A percentile compares a stretch with the other conserved stretches of the same genome.
Conservation (phyloP, 1,140 invertebrate species). For the Zelostemma sp. region DNA sequence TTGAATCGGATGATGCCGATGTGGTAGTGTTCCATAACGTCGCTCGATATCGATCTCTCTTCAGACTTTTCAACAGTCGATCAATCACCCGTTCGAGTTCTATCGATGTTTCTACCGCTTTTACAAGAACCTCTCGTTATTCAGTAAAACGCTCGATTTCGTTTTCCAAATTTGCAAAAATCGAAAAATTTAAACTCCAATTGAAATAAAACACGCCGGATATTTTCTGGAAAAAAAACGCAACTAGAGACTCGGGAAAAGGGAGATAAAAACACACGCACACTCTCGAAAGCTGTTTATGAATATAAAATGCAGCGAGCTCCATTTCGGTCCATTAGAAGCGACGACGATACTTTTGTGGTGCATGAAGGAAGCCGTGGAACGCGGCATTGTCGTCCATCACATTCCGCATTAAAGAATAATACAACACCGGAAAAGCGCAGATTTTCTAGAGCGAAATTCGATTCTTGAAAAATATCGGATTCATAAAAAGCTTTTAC, state of each 20-base stretch:
- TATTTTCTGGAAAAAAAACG: no score
- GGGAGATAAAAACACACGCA: conserved; percentile 21
- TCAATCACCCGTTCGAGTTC: neutral
- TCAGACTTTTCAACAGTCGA: neutral
- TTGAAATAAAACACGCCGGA: no score
- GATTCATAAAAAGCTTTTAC: no score
- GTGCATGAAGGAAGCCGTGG: conserved; percentile 3
- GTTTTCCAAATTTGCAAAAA: no score
- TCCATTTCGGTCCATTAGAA: conserved; percentile 39
- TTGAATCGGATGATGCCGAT: neutral
- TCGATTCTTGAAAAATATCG: conserved; percentile 11
- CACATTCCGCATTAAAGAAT: conserved; percentile 39
- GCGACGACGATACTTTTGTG: conserved; percentile 33
- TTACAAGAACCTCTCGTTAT: neutral
- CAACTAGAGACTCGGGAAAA: neutral
- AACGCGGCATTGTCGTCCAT: conserved; percentile 24
- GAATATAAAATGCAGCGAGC: conserved; percentile 31
- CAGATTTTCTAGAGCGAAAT: conserved; percentile 13
- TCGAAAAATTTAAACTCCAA: no score
- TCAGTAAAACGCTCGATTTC: neutral
- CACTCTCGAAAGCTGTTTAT: conserved; percentile 29
- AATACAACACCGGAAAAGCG: conserved; percentile 23
- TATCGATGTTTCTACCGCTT: neutral
- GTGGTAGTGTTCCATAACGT: neutral
- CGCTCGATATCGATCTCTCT: conserved; percentile 1